Conservation (phyloP, 2,113 vertebrate species). For the Lanius collurio region DNA sequence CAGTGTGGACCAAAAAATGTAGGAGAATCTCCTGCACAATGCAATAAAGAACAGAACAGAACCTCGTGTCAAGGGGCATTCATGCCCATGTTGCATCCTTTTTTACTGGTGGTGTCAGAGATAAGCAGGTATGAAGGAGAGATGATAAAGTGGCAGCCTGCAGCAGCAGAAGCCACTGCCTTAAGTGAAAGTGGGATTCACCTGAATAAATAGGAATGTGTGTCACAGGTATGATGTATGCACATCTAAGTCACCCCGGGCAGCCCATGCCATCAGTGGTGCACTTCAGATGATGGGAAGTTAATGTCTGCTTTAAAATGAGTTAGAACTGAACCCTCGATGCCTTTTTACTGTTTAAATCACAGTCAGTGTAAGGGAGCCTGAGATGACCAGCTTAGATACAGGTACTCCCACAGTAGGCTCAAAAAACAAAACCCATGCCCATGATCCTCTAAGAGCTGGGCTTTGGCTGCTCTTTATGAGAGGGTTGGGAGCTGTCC, state of each 20-base stretch:
- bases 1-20: not conserved
- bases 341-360: not conserved
- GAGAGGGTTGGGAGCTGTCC: not conserved
- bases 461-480: not conserved
- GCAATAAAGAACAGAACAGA: not conserved
- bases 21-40: too few species aligned
- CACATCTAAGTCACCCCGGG: not conserved
- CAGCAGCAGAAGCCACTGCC: not conserved
- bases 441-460: fast-evolving
- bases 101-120: not conserved
- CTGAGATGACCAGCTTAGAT: not conserved
- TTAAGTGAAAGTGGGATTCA: not conserved
- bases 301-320: not conserved
- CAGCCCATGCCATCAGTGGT: not conserved
- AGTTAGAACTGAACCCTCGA: not conserved
- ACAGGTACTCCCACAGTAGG: not conserved
- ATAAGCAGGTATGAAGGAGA: not conserved
- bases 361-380: not conserved
- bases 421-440: not conserved
- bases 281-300: not conserved
- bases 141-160: not conserved
- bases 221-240: not conserved
- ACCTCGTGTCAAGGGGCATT: not conserved
- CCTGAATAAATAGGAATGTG: not conserved
- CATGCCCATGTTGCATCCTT: not conserved